These are phyloP conservation scores for Sinotaia quadrata DNA, from an alignment of 2,888 invertebrate species.

Conservation along the genomic window DNA sequence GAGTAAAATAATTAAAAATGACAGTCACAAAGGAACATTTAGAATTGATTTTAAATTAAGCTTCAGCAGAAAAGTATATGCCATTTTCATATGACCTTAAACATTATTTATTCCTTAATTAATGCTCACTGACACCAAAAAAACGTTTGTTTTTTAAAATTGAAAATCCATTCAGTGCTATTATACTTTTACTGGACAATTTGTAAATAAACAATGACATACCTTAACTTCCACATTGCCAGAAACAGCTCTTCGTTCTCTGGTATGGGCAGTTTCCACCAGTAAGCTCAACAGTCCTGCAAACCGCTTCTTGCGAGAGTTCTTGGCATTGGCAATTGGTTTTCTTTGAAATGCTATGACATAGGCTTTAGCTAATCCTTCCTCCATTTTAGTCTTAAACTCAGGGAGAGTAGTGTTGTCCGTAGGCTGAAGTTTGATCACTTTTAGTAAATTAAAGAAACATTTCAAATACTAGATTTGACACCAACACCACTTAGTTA, in stretches of 20 bases:
- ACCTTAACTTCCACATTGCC: constrained; percentile 19
- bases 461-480: too few species aligned
- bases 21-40: too few species aligned
- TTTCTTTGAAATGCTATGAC: constrained; percentile 44
- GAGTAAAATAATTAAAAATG: too few species aligned
- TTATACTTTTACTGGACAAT: neutral
- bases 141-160: too few species aligned
- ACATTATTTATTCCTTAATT: too few species aligned
- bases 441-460: neutral
- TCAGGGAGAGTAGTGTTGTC: constrained; percentile 35
- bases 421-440: constrained; percentile 1
- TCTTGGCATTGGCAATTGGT: constrained; percentile 40
- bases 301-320: constrained; percentile 42
- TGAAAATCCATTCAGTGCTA: neutral
- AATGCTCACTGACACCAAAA: too few species aligned
- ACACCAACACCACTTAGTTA: neutral
- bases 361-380: constrained; percentile 43
- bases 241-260: neutral
- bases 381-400: constrained; percentile 44
- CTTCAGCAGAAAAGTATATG: too few species aligned
- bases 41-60: too few species aligned
- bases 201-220: neutral
- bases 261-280: neutral
- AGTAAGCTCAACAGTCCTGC: constrained; percentile 15
- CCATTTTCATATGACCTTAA: too few species aligned